These are phyloP conservation scores for Pollenia labialis DNA, from an alignment of 2,888 invertebrate genomes.

Conservation along the genomic window DNA sequence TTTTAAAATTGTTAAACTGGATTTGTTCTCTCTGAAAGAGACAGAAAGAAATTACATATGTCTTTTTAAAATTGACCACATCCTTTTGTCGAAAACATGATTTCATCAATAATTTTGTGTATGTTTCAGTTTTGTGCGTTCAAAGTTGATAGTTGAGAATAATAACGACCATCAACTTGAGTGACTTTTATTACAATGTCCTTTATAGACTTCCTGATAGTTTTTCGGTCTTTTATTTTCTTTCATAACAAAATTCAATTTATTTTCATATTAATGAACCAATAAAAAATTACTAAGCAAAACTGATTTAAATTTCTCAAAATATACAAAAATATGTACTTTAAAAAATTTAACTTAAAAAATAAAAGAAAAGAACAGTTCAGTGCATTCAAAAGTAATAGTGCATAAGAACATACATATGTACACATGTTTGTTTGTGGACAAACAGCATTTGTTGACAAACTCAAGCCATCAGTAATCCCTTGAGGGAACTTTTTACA, in stretches of 20 bases:
- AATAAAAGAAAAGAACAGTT: too few relatives aligned
- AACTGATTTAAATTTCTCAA: conserved; percentile 19
- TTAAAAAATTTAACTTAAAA: too few relatives aligned
- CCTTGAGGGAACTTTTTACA: too few relatives aligned
- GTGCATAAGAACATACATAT: too few relatives aligned
- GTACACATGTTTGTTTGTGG: too few relatives aligned
- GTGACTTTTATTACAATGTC: conserved; percentile 40
- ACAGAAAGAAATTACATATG: too few relatives aligned
- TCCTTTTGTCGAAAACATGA: neutral
- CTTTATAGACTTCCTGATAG: conserved; percentile 11
- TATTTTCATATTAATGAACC: conserved; percentile 19
- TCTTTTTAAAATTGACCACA: neutral
- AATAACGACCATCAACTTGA: conserved; percentile 26
- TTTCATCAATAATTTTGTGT: neutral
- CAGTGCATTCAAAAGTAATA: too few relatives aligned
- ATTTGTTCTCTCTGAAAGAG: too few relatives aligned
- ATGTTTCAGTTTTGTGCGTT: neutral
- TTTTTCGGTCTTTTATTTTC: conserved; percentile 2
- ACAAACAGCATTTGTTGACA: too few relatives aligned
- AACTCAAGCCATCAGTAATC: too few relatives aligned
- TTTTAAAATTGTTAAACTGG: too few relatives aligned
- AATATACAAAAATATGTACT: neutral
- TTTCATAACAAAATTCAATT: conserved; percentile 22
- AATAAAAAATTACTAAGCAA: conserved; percentile 6
- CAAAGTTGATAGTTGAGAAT: neutral